A percentile compares a stretch with the other conserved stretches of the same genome.
Evolutionary conservation across 2,113 vertebrate species (phyloP).

Genomic region (Rattus norvegicus): GRCr8 NC_086020.1:206274501-206275000

Average conservation of each 20-base stretch:
- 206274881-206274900: not conserved
- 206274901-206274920: not conserved
- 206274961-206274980: not conserved
- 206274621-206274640: not conserved
- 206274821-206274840: not conserved
- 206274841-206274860: not conserved
- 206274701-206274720: not conserved
- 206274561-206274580: slow-evolving; percentile 8
- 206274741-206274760: not conserved
- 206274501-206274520: not conserved
- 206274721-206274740: not conserved
- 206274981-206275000: not conserved
- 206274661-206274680: not conserved
- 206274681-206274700: not conserved
- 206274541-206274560: not conserved
- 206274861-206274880: not conserved
- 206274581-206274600: not conserved
- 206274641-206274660: not conserved
- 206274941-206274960: not conserved
- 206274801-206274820: not conserved
- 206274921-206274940: not conserved
- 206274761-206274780: not conserved
- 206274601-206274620: not conserved
- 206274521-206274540: not conserved
- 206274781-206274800: not conserved